A percentile compares a stretch with the other conserved stretches of the same genome.
These are phyloP conservation scores for Laterallus jamaicensis DNA, from an alignment of 2,113 vertebrate species.

Conservation along the genomic window DNA sequence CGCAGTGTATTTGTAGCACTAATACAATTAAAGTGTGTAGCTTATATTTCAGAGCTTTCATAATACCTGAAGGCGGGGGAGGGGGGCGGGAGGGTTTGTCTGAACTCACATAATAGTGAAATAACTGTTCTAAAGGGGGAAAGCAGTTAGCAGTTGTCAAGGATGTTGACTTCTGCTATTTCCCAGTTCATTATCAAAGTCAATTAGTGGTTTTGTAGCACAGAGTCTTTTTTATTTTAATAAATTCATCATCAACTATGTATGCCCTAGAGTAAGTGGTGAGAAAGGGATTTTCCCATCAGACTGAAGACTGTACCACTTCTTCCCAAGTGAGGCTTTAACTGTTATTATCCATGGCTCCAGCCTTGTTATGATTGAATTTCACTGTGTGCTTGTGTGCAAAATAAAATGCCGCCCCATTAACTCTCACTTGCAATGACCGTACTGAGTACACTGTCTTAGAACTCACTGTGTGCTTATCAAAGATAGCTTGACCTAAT, in stretches of 20 bases:
- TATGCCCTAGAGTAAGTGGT: neutral
- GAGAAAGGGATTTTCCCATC: neutral
- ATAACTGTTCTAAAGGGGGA: neutral
- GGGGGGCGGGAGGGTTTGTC: neutral
- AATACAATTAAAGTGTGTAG: neutral
- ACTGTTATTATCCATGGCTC: rapidly evolving
- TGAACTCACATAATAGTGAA: neutral
- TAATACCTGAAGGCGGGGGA: neutral
- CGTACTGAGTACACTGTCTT: neutral
- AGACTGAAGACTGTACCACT: neutral
- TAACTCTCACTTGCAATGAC: neutral
- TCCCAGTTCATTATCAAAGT: neutral
- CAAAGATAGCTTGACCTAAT: neutral
- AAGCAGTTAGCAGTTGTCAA: neutral
- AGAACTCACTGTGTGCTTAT: neutral
- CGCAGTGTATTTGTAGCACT: neutral
- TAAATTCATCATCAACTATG: neutral
- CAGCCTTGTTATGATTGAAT: neutral
- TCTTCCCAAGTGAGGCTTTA: neutral
- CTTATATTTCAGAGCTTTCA: neutral
- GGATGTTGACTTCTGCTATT: neutral
- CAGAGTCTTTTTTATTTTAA: neutral
- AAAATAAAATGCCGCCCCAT: neutral
- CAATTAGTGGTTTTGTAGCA: neutral
- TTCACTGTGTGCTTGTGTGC: neutral